phyloP scores from a whole-genome alignment of 2,797 vertebrate species.

The Miopithecus talapoin region DNA sequence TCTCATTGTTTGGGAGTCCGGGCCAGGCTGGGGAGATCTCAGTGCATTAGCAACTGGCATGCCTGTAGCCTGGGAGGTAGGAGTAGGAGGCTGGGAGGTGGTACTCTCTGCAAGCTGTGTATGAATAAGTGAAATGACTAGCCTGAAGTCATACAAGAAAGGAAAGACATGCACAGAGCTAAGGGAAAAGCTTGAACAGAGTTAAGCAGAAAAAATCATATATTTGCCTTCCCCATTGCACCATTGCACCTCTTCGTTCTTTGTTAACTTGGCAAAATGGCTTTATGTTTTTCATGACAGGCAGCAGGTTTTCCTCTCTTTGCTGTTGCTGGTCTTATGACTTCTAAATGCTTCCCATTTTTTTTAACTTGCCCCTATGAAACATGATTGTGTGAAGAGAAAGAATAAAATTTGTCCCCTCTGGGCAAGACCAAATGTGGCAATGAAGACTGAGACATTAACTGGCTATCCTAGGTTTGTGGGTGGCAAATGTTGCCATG shows the following conservation, averaged over 20 bases:
- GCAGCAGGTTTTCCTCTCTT: background rate
- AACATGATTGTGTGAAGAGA: background rate
- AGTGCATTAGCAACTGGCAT: background rate
- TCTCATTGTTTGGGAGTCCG: background rate
- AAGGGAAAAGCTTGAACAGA: background rate
- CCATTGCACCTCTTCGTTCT: background rate
- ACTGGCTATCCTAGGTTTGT: background rate
- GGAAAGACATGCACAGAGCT: background rate
- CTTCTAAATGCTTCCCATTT: background rate
- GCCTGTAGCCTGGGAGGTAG: background rate
- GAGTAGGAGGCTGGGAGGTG: background rate
- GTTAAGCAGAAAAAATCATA: background rate
- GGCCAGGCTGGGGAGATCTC: background rate
- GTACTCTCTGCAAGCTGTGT: fast-evolving
- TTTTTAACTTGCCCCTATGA: background rate
- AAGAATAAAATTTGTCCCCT: background rate
- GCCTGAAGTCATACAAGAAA: background rate
- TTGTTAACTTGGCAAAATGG: background rate
- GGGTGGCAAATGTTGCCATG: background rate
- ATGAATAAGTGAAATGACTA: background rate
- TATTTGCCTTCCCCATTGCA: background rate
- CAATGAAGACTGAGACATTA: background rate
- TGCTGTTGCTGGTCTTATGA: background rate
- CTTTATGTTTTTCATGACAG: background rate
- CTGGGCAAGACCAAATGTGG: background rate